Evolutionary conservation across 1,140 invertebrate genomes (phyloP), one percentile per base, ranked within the genome.

Genomic region (Neuroterus valhalla): DNA sequence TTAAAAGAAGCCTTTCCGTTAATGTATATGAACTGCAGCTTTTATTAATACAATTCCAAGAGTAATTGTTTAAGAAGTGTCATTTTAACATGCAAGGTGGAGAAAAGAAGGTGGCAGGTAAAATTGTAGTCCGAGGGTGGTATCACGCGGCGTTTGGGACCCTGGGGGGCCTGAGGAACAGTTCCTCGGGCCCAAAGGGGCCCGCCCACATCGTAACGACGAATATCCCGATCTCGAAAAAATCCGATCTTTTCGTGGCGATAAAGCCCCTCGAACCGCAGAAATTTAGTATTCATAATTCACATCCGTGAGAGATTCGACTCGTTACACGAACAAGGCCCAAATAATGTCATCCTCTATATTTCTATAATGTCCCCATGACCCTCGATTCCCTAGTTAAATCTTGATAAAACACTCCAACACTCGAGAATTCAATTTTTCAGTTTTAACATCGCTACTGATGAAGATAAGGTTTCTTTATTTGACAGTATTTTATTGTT

Each of bases 281-380:
- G 80, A 87, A 83, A 86, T 87, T 87, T 87, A 87, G 86, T 85
- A 86, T 87, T 87, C 81, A 84, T 87, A 87, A 86, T 85, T 87
- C 83, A 84, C 82, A 81, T 79, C 68, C 76, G 68, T 71, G 68
- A 26, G 78, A 82, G 78, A 77, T 81, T 75, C 70, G 78, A 74
- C 79, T 80, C 74, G 79, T 80, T 83, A 80, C 6, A 62, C 1
- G 12, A 31, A 62, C 23, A 62, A 62, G 55, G 14, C 14, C 26
- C 55, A 62, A 62, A 62, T 31, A 31, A 62, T 62, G 55, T 62
- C 26, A 31, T 62, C 55, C 5, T 62, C 21, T 62, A 38, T 38
- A 38, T 10, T 38, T 38, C 31, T 38, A 38, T 8, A 62, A 21
- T 31, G 55, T 62, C 55, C 55, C 31, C 14, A 62, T 38, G 55